Evolutionary conservation across 2,797 vertebrate species (phyloP).

Genomic region (Enteromius thamalakanensis): DNA sequence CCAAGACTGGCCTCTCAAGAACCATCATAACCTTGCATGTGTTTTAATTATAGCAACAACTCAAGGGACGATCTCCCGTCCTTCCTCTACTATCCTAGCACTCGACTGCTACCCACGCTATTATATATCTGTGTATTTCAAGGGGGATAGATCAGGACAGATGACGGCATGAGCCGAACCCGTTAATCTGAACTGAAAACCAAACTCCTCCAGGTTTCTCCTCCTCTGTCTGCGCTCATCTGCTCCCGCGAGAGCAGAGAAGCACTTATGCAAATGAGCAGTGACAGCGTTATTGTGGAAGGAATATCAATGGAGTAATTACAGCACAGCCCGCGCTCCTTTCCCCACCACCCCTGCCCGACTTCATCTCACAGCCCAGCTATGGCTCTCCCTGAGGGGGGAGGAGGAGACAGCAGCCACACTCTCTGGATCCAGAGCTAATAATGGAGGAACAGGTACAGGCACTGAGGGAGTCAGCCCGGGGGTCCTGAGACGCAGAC

Average conservation of each 20-base stretch:
- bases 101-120: neutral
- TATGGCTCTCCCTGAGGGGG: constrained; percentile 77
- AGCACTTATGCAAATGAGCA: constrained; percentile 95
- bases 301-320: constrained; percentile 99
- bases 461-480: constrained; percentile 90
- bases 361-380: constrained; percentile 95
- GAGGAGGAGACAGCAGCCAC: constrained; percentile 88
- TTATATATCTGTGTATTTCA: constrained; percentile 20
- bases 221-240: constrained; percentile 88
- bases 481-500: constrained; percentile 91
- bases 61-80: constrained; percentile 14
- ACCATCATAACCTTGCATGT: constrained; percentile 21
- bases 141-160: constrained; percentile 29
- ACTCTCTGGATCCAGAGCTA: constrained; percentile 98
- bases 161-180: constrained; percentile 18
- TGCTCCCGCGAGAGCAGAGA: constrained; percentile 75
- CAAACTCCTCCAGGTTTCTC: constrained; percentile 81
- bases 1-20: neutral
- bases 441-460: constrained; percentile 97
- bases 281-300: constrained; percentile 98
- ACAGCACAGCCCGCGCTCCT: constrained; percentile 92
- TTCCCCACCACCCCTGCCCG: constrained; percentile 76
- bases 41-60: constrained; percentile 23
- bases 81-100: neutral
- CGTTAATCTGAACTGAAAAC: constrained; percentile 44